Base-by-base conservation (phyloP, 2,888 invertebrate genomes). In the Gisinianus flammeolus region DNA sequence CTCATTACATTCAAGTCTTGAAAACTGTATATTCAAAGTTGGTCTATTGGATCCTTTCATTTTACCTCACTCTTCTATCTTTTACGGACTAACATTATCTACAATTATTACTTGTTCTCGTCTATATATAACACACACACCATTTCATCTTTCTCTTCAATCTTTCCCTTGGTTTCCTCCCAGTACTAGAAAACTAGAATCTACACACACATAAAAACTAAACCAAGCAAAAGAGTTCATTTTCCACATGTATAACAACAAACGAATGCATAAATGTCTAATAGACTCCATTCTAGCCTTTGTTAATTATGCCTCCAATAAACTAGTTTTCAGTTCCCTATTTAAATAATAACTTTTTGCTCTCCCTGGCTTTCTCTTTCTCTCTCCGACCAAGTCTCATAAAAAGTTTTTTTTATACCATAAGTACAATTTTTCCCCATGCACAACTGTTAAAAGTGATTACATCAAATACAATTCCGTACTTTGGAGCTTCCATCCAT, bases 301-400 rank as follows among this genome's bases (percentile, higher is more conserved):
- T 72, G 72, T 72, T 72, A 72, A 58, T 72, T 72, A 62, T 31
- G 19, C 62, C 24, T 31, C 28, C 71, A 72, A 72, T 58, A 72
- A 72, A 35, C 24, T 33, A 56, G 33, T 72, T 72, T 62, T 22
- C 72, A 72, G 62, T 72, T 33, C 33, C 33, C 62, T 72, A 62
- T 62, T 72, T 56, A 72, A 72, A 72, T 72, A 58, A 67, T 67
- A 31, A 33, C 33, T 12, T 67, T 33, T 31, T 31, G 6, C 31
- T 10, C 31, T 31, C 67, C 10, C 67, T 31, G 4, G 28, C 67
- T 58, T 24, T 67, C 31, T 22, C 64, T 64, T 16, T 24, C 64
- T 56, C 19, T 56, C 56, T 22, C 56, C 5, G 4, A 56, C 4
- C 56, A n/a, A n/a, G n/a, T n/a, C n/a, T n/a, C n/a, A n/a, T n/a